phyloP scores from a whole-genome alignment of 2,888 invertebrate species.

The Drosophila dives region DNA sequence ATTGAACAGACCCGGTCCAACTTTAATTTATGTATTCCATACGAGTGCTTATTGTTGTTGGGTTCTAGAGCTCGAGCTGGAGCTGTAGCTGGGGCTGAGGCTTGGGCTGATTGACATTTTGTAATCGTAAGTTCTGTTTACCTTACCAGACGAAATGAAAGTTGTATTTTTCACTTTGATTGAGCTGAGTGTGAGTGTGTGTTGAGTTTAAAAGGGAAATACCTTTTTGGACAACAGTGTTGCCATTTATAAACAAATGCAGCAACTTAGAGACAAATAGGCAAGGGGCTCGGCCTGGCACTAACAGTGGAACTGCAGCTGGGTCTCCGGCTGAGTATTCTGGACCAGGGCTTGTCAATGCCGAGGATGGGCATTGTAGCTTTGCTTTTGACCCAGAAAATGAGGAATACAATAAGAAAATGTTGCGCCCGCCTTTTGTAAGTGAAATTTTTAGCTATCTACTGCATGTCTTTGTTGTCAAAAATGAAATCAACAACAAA shows the following conservation, averaged over 20 bases:
- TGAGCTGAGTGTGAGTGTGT: constrained; percentile 27
- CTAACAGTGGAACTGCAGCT: constrained; percentile 16
- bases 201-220: constrained; percentile 73
- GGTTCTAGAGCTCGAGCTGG: constrained; percentile 11
- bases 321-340: constrained; percentile 8
- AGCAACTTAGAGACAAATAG: constrained; percentile 60
- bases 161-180: constrained; percentile 58
- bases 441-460: constrained; percentile 69
- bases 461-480: constrained; percentile 42
- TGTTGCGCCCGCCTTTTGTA: constrained; percentile 73
- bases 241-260: constrained; percentile 67
- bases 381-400: constrained; percentile 75
- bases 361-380: constrained; percentile 74
- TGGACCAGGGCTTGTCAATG: constrained; percentile 63
- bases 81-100: neutral
- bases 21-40: constrained; percentile 77
- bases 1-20: constrained; percentile 58
- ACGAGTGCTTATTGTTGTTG: constrained; percentile 50
- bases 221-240: constrained; percentile 68
- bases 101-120: constrained; percentile 31
- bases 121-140: constrained; percentile 51
- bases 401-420: constrained; percentile 77
- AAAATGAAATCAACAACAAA: constrained; percentile 15
- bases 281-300: constrained; percentile 57
- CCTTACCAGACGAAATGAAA: constrained; percentile 67